phyloP scores from a whole-genome alignment of 2,888 invertebrate genomes.

The Apeira syringaria region DNA sequence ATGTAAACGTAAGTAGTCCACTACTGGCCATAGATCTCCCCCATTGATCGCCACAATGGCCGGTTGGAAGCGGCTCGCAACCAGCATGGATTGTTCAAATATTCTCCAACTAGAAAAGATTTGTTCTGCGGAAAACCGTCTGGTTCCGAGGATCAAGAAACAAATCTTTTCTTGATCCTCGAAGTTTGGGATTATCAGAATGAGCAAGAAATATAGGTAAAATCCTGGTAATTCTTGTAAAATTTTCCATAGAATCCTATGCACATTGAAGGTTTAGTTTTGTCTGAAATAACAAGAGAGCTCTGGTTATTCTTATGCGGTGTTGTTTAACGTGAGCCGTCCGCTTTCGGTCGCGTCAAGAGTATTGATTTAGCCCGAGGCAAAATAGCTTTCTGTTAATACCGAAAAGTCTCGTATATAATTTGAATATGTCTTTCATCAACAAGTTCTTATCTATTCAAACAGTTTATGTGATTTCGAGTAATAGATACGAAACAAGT shows the following conservation, averaged over 20 bases:
- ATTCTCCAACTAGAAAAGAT: no score
- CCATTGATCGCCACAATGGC: no score
- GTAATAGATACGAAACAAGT: slow-evolving; percentile 18
- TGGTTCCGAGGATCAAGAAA: no score
- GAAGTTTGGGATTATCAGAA: no score
- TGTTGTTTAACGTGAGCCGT: slow-evolving; percentile 43
- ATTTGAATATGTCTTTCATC: slow-evolving; percentile 19
- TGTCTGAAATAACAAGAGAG: slow-evolving; percentile 44
- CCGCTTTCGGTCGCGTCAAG: slow-evolving; percentile 50
- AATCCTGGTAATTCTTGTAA: no score
- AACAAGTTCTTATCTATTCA: slow-evolving; percentile 7
- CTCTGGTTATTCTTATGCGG: slow-evolving; percentile 50
- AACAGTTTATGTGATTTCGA: slow-evolving; percentile 2
- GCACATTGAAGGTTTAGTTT: slow-evolving; percentile 33
- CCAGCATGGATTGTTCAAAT: no score
- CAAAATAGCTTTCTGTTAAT: slow-evolving; percentile 54
- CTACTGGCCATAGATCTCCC: no score
- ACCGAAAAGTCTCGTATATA: slow-evolving; percentile 41
- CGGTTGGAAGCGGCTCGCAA: no score
- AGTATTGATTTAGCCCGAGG: slow-evolving; percentile 65
- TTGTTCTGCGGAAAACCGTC: no score
- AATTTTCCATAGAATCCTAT: slow-evolving; percentile 24
- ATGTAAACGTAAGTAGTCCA: no score
- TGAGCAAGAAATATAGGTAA: no score
- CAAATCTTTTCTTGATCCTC: no score